Evolutionary conservation across 23 tunicate genomes (phyloP).

Genomic region (Trididemnum clinides): DNA sequence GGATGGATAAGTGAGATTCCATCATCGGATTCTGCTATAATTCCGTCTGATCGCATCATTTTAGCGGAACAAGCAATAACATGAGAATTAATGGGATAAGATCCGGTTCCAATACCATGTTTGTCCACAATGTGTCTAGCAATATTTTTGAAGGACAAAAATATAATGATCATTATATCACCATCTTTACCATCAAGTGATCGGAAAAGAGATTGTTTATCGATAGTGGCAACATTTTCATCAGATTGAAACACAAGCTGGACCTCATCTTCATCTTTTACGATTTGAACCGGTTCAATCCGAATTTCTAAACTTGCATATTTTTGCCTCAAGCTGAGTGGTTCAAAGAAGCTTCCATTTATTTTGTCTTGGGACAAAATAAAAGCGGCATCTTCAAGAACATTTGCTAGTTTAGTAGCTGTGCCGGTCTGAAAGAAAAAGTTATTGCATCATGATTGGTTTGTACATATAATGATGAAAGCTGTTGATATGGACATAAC

Average conservation of each 20-base stretch:
- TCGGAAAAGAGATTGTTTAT: slow-evolving; percentile 39
- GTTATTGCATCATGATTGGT: too few relatives aligned
- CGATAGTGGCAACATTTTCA: background rate
- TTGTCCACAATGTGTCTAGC: slow-evolving; percentile 64
- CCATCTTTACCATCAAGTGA: background rate
- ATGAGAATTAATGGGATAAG: slow-evolving; percentile 57
- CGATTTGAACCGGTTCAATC: slow-evolving; percentile 30
- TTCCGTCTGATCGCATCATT: background rate
- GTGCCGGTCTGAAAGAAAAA: slow-evolving; percentile 44
- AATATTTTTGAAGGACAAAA: slow-evolving; percentile 42
- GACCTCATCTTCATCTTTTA: background rate
- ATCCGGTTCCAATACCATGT: slow-evolving; percentile 11
- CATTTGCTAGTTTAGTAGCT: slow-evolving; percentile 28
- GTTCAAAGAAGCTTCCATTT: background rate
- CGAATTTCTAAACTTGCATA: slow-evolving; percentile 67
- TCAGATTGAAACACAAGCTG: slow-evolving; percentile 2
- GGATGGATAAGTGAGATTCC: background rate
- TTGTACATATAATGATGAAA: too few relatives aligned
- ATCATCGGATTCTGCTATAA: background rate
- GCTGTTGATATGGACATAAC: too few relatives aligned
- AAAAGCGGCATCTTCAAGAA: slow-evolving; percentile 75
- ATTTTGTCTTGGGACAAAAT: slow-evolving; percentile 64
- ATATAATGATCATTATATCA: slow-evolving; percentile 55
- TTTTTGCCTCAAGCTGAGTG: slow-evolving; percentile 37
- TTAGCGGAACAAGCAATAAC: slow-evolving; percentile 44